Conservation (phyloP, 1,140 invertebrate species). For the Zaprionus camerounensis region DNA sequence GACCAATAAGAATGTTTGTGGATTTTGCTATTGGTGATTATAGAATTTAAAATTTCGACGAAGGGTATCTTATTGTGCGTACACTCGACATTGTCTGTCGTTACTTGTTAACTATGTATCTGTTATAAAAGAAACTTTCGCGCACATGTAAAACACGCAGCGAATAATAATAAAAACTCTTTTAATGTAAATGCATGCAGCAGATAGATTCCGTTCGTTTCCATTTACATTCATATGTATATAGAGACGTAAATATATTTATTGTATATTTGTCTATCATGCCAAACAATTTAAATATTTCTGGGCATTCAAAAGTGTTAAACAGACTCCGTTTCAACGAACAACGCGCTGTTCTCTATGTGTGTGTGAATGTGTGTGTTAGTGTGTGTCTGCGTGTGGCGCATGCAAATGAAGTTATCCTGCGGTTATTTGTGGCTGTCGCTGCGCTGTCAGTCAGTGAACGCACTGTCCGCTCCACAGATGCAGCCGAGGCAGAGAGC, state of each 20-base stretch:
- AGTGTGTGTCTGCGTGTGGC: conserved; percentile 15
- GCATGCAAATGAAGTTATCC: conserved; percentile 82
- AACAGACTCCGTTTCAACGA: conserved; percentile 14
- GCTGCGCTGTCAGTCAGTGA: conserved; percentile 60
- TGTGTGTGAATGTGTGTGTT: not conserved
- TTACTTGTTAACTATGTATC: conserved; percentile 41
- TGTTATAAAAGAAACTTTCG: conserved; percentile 68
- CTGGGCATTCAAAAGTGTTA: conserved; percentile 35
- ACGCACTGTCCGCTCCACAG: conserved; percentile 6
- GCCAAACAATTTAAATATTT: conserved; percentile 39
- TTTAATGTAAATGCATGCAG: conserved; percentile 68
- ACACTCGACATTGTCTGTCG: no score
- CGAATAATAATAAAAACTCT: conserved; percentile 65
- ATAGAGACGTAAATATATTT: conserved; percentile 21
- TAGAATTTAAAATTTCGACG: no score
- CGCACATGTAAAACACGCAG: conserved; percentile 58
- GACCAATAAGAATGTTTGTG: no score
- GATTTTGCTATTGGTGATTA: no score
- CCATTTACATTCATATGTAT: conserved; percentile 24
- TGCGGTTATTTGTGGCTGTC: conserved; percentile 80
- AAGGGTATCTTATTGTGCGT: no score
- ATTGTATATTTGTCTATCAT: conserved; percentile 34
- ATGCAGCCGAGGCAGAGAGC: not conserved
- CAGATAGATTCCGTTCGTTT: conserved; percentile 46
- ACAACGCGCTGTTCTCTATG: conserved; percentile 17